phyloP scores from a whole-genome alignment of 2,113 vertebrate species.

The Siniperca knerii region DNA sequence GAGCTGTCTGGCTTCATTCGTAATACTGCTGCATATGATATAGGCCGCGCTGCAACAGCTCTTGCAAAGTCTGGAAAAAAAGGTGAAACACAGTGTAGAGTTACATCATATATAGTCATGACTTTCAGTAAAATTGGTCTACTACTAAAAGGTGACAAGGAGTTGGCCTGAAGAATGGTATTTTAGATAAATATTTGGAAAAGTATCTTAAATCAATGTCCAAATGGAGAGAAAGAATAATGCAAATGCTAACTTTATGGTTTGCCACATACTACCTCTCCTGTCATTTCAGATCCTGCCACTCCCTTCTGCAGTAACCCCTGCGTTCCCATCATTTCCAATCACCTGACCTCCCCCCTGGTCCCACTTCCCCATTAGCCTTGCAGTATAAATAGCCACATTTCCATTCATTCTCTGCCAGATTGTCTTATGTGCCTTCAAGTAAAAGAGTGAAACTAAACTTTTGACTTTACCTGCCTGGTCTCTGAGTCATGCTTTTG shows the following conservation, averaged over 20 bases:
- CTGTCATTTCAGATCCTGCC: background rate
- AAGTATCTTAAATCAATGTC: background rate
- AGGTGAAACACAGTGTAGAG: background rate
- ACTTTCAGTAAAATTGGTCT: background rate
- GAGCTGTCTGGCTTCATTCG: conserved; percentile 90
- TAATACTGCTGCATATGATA: conserved; percentile 90
- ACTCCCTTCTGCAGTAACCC: background rate
- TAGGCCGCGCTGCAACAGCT: conserved; percentile 86
- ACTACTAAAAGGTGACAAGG: background rate
- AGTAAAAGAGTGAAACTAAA: background rate
- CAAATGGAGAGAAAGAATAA: background rate
- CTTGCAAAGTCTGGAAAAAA: conserved; percentile 83
- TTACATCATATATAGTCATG: background rate
- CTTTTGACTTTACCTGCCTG: background rate
- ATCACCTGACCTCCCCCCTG: background rate
- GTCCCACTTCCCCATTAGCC: background rate
- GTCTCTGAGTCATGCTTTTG: background rate
- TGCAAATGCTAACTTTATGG: background rate
- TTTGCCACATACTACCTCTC: background rate
- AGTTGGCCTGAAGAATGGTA: background rate
- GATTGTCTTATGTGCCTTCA: background rate
- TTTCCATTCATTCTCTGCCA: background rate
- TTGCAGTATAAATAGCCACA: background rate
- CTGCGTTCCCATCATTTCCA: background rate
- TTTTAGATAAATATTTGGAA: background rate